Conservation (phyloP, 2,113 vertebrate genomes). For the Rhynchomys soricoides region DNA sequence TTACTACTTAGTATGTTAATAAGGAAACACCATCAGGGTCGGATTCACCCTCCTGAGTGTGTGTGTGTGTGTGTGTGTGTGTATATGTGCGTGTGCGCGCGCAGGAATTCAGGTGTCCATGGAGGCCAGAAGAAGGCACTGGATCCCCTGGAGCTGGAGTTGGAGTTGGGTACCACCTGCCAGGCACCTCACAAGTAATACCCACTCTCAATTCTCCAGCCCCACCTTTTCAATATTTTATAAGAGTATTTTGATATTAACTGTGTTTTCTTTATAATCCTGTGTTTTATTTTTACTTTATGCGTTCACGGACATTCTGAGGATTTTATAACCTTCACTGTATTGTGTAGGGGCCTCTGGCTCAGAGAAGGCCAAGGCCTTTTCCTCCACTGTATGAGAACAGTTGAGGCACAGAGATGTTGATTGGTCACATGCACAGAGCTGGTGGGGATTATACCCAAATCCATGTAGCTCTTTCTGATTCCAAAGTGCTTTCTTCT, state of each 20-base stretch:
- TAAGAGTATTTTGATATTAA: slow-evolving; percentile 20
- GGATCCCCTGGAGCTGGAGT: background rate
- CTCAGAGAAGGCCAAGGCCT: background rate
- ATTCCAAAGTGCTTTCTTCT: background rate
- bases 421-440: background rate
- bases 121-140: background rate
- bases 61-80: background rate
- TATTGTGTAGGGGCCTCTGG: background rate
- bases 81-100: background rate
- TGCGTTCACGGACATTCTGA: background rate
- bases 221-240: slow-evolving; percentile 12
- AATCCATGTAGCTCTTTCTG: background rate
- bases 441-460: background rate
- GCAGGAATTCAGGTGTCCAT: background rate
- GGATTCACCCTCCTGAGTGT: slow-evolving; percentile 18
- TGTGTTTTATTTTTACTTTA: slow-evolving; percentile 11
- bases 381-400: background rate
- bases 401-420: background rate
- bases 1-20: slow-evolving; percentile 8
- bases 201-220: too few relatives aligned
- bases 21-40: background rate
- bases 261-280: slow-evolving; percentile 30
- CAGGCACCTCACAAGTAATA: background rate
- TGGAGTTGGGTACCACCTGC: background rate
- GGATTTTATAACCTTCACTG: background rate